These are phyloP conservation scores for Conus canariensis DNA, from an alignment of 2,888 invertebrate species.

Conservation along the genomic window DNA sequence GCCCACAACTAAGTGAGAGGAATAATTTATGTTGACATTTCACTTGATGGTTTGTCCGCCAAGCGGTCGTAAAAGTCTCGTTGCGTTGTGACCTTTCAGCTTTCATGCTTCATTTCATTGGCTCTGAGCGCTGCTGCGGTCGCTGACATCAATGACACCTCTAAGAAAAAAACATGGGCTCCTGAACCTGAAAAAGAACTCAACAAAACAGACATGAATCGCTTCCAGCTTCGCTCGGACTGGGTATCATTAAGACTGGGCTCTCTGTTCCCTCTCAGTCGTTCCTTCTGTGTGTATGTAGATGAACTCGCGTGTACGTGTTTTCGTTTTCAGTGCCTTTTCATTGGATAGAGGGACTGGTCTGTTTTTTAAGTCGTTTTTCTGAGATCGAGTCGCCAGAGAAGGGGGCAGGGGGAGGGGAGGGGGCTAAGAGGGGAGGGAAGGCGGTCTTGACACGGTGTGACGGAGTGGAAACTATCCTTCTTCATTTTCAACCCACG, in stretches of 20 bases:
- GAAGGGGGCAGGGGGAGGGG: too few relatives aligned
- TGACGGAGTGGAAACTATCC: too few relatives aligned
- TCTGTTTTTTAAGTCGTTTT: background rate
- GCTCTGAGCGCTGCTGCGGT: background rate
- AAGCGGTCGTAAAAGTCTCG: slow-evolving; percentile 3
- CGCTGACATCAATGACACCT: background rate
- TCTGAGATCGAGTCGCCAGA: too few relatives aligned
- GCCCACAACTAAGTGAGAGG: background rate
- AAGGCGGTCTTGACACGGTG: too few relatives aligned
- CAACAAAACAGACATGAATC: background rate
- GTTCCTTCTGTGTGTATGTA: background rate
- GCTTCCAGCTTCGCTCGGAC: background rate
- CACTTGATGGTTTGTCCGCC: slow-evolving; percentile 10
- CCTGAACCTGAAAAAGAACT: background rate
- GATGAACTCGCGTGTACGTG: background rate
- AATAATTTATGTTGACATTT: slow-evolving; percentile 18
- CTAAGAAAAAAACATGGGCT: background rate
- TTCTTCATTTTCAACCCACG: too few relatives aligned
- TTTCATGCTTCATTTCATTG: slow-evolving; percentile 15
- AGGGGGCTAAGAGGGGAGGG: too few relatives aligned
- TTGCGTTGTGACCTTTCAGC: background rate
- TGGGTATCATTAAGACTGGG: background rate
- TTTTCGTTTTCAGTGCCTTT: background rate
- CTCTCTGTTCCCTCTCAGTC: background rate
- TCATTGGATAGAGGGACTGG: background rate